phyloP scores from a whole-genome alignment of 2,797 vertebrate species.

The Rhinella marina region DNA sequence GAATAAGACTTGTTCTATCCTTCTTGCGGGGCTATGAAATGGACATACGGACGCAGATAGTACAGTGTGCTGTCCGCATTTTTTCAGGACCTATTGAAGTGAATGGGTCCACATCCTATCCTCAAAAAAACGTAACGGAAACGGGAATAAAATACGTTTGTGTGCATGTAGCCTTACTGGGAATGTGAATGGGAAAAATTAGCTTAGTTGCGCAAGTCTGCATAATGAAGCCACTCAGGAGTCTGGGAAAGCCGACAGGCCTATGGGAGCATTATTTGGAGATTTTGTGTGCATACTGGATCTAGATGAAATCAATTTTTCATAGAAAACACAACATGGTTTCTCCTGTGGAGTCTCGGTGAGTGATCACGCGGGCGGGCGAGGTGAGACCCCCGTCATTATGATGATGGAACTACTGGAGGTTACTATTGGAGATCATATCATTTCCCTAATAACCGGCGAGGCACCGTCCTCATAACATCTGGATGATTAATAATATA shows the following conservation, averaged over 20 bases:
- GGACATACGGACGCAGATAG: too few relatives aligned
- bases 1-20: too few relatives aligned
- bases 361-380: neutral
- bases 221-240: neutral
- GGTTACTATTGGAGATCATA: neutral
- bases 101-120: too few relatives aligned
- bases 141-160: too few relatives aligned
- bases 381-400: conserved; percentile 56
- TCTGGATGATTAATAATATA: conserved; percentile 50
- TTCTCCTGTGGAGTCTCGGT: neutral
- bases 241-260: neutral
- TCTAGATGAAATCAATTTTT: neutral
- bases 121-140: too few relatives aligned
- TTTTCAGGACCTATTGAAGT: too few relatives aligned
- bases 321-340: neutral
- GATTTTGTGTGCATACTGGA: neutral
- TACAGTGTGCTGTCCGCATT: too few relatives aligned
- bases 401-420: conserved; percentile 48
- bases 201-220: too few relatives aligned
- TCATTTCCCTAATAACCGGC: conserved; percentile 11
- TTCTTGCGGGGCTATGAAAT: too few relatives aligned
- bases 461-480: conserved; percentile 2
- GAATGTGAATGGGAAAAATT: too few relatives aligned
- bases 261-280: neutral
- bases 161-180: too few relatives aligned